These are phyloP conservation scores for Nyctereutes procyonoides DNA, from an alignment of 2,113 vertebrate genomes.

Conservation along the genomic window DNA sequence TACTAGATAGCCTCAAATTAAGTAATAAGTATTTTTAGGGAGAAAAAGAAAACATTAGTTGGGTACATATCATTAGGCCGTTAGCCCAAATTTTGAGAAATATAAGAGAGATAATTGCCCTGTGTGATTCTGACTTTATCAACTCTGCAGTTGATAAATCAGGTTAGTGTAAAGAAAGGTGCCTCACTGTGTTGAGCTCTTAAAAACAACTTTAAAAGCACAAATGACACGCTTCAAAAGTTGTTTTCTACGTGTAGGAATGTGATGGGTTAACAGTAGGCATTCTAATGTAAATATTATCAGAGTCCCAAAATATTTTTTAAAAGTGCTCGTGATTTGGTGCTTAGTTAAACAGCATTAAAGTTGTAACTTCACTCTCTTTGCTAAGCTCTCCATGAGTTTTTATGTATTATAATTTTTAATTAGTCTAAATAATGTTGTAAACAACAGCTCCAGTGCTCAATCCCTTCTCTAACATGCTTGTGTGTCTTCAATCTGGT, in stretches of 20 bases:
- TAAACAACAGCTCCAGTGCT: neutral
- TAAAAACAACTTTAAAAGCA: neutral
- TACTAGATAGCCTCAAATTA: neutral
- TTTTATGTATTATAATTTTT: conserved; percentile 20
- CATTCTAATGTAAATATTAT: neutral
- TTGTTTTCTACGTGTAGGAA: neutral
- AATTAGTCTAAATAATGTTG: neutral
- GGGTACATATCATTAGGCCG: neutral
- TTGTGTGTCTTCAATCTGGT: neutral
- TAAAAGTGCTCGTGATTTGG: neutral
- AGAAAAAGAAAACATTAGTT: neutral
- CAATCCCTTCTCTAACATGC: neutral
- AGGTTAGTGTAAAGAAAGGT: neutral
- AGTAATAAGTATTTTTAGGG: neutral
- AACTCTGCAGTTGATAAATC: neutral
- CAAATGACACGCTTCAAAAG: neutral
- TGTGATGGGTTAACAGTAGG: neutral
- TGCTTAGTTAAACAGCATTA: neutral
- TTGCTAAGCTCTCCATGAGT: neutral
- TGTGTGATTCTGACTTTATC: neutral
- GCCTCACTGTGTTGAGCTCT: neutral
- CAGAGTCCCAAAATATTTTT: neutral
- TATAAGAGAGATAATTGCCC: neutral
- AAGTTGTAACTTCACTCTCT: neutral
- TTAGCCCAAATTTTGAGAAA: neutral